Percentiles rank a stretch among this genome's conserved stretches.
phyloP scores from a whole-genome alignment of 2,113 vertebrate species.

The Spilogale gracilis region DNA sequence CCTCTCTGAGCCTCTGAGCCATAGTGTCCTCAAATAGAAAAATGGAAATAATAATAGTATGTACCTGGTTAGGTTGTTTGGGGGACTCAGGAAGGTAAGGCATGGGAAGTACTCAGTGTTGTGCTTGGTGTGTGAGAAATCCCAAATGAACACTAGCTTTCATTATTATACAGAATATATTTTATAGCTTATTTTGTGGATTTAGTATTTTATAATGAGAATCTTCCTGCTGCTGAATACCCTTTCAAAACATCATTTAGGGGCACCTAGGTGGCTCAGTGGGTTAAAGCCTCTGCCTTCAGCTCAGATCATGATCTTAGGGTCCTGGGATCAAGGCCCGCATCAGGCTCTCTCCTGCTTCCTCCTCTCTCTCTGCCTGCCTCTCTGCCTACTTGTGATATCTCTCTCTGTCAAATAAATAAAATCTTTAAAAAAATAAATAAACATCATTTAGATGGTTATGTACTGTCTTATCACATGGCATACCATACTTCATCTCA shows the following conservation, averaged over 20 bases:
- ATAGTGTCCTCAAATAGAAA: neutral
- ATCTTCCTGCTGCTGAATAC: neutral
- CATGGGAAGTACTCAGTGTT: accelerated
- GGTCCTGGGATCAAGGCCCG: too few species aligned
- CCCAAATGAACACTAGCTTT: neutral
- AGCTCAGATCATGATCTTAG: too few species aligned
- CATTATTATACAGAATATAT: neutral
- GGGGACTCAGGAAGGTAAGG: neutral
- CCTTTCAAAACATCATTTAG: neutral
- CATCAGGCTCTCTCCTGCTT: too few species aligned
- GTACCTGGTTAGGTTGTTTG: neutral
- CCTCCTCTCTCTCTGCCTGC: too few species aligned
- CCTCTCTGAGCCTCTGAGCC: neutral
- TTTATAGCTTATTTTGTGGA: neutral
- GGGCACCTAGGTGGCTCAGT: too few species aligned
- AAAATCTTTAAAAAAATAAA: too few species aligned
- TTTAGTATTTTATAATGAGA: neutral
- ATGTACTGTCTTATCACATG: neutral
- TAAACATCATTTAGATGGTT: neutral
- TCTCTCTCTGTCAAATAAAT: too few species aligned
- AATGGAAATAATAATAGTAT: neutral
- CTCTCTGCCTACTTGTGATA: too few species aligned
- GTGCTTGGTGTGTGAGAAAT: neutral
- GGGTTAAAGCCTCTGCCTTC: too few species aligned
- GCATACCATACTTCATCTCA: neutral